Percentiles rank a stretch among this genome's conserved stretches.
Evolutionary conservation across 2,113 vertebrate species (phyloP).

Genomic region (Podilymbus podiceps): DNA sequence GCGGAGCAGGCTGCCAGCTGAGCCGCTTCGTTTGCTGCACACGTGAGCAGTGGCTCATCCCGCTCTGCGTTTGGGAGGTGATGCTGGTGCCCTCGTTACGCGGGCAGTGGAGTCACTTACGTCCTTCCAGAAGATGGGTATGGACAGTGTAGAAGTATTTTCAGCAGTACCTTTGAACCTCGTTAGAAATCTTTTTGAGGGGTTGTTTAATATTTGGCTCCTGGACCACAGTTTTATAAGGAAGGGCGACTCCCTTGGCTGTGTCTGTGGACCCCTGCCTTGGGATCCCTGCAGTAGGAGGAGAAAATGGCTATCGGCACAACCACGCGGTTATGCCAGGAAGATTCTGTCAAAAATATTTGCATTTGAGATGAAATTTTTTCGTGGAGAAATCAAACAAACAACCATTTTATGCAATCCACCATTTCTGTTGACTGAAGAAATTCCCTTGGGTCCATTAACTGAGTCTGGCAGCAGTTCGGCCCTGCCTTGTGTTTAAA

Average conservation of each 20-base stretch:
- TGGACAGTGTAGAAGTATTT: neutral
- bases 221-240: rapidly evolving
- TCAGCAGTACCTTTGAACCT: neutral
- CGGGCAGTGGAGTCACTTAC: neutral
- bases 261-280: neutral
- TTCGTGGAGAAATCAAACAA: neutral
- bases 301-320: neutral
- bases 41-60: neutral
- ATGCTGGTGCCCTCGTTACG: rapidly evolving
- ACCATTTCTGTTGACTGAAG: neutral
- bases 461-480: neutral
- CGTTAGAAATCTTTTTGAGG: neutral
- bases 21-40: neutral
- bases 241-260: neutral
- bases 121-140: neutral
- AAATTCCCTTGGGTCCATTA: neutral
- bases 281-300: neutral
- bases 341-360: neutral
- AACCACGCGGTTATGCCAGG: neutral
- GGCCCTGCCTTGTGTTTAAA: neutral
- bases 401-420: neutral
- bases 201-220: neutral
- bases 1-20: neutral
- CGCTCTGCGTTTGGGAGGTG: neutral
- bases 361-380: neutral